Conservation (phyloP, 2,888 invertebrate species). For the Mantis religiosa region DNA sequence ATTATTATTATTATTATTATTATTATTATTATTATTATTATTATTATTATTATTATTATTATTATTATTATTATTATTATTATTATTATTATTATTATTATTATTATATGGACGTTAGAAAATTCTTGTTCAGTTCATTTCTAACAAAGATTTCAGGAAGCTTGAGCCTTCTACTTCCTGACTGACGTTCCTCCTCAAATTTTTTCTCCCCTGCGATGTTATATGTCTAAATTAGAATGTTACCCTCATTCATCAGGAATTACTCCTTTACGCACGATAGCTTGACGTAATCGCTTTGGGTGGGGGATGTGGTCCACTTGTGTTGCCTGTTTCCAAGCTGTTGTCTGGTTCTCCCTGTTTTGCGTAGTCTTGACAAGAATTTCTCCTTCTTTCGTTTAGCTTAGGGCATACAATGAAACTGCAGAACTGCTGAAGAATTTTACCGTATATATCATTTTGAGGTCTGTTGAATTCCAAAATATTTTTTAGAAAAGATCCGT, state of each 20-base stretch:
- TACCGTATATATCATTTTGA: no score
- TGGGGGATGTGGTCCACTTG: background rate
- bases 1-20: no score
- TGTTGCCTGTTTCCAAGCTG: background rate
- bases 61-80: no score
- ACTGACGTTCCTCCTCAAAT: background rate
- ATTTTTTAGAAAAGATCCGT: no score
- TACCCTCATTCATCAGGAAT: background rate
- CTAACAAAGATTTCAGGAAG: background rate
- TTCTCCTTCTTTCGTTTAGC: background rate
- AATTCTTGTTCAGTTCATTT: no score
- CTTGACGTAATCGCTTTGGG: background rate
- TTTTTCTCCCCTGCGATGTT: background rate
- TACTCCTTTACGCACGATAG: background rate
- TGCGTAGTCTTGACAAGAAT: background rate
- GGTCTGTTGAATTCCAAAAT: no score
- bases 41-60: no score
- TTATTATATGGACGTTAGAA: no score
- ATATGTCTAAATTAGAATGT: background rate
- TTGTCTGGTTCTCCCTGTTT: background rate
- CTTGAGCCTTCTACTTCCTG: background rate
- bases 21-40: no score
- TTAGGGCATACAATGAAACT: no score
- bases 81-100: no score
- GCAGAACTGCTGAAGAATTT: no score